Percentiles rank a stretch among this genome's conserved stretches.
Conservation (phyloP, 2,113 vertebrate genomes). For the Cyphomyrus plagiostoma region DNA sequence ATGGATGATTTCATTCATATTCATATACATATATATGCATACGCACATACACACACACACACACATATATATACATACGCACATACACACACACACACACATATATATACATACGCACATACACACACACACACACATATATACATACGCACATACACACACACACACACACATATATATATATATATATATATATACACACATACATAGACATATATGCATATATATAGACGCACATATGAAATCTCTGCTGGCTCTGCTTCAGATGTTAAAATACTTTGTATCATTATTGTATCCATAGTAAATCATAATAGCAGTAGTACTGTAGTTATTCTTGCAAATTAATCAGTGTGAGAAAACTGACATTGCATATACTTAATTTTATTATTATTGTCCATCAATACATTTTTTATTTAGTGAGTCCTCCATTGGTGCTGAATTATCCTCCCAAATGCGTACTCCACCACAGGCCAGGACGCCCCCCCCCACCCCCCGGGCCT, state of each 20-base stretch:
- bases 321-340: neutral
- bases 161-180: neutral
- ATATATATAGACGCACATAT: neutral
- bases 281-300: neutral
- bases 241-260: neutral
- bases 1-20: no score
- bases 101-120: no score
- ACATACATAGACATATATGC: neutral
- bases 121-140: no score
- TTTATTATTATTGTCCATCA: neutral
- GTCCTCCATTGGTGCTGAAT: neutral
- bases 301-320: neutral
- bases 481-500: conserved; percentile 44
- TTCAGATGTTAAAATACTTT: neutral
- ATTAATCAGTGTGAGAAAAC: conserved; percentile 1
- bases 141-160: neutral
- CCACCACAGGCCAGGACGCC: conserved; percentile 18
- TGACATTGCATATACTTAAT: neutral
- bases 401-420: neutral
- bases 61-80: neutral
- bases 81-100: neutral
- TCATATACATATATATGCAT: neutral
- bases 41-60: neutral
- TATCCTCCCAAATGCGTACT: neutral
- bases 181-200: neutral